These are phyloP conservation scores for Grantiella picta DNA, from an alignment of 2,113 vertebrate species.

Conservation along the genomic window DNA sequence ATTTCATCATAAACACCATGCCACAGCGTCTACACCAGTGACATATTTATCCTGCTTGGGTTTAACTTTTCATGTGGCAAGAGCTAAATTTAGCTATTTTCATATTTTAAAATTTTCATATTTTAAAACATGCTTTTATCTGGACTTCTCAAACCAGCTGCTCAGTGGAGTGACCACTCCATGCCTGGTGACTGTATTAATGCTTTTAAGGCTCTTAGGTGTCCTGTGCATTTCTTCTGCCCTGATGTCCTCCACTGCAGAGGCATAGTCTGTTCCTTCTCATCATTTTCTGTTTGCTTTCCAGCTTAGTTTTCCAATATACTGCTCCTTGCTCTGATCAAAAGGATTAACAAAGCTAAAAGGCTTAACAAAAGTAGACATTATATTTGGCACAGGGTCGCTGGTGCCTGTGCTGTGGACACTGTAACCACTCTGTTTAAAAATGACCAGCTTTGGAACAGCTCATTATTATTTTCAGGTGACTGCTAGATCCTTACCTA, in stretches of 20 bases:
- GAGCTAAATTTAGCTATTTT: neutral
- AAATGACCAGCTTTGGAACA: neutral
- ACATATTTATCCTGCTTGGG: neutral
- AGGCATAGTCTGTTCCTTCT: neutral
- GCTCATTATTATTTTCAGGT: neutral
- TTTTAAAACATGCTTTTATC: neutral
- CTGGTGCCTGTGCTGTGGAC: neutral
- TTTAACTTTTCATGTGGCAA: neutral
- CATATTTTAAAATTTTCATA: neutral
- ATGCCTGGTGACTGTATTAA: neutral
- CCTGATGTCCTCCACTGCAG: neutral
- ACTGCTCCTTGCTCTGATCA: neutral
- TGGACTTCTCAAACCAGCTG: neutral
- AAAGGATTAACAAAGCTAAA: conserved; percentile 36
- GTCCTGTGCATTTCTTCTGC: neutral
- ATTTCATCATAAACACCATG: neutral
- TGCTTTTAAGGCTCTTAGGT: neutral
- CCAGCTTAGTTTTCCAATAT: neutral
- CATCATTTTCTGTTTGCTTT: neutral
- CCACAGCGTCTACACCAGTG: accelerated
- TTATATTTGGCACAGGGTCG: neutral
- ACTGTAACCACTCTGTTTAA: neutral
- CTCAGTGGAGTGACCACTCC: neutral
- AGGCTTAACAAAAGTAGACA: neutral
- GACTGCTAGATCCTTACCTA: neutral